Conservation (phyloP, 2,113 vertebrate species). For the Zosterops japonicus region DNA sequence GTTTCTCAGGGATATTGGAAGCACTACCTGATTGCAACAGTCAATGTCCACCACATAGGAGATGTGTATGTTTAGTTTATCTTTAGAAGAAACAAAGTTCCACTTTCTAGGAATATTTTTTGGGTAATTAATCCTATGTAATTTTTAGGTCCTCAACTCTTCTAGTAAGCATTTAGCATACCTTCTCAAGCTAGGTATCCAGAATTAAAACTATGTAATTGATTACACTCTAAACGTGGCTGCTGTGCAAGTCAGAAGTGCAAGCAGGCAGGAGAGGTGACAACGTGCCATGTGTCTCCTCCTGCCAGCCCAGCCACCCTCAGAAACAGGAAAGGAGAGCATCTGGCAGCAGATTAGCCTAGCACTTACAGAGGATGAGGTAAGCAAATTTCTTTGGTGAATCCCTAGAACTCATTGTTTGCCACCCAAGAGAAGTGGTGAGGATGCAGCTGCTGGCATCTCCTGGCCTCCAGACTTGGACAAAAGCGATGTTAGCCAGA, state of each 20-base stretch:
- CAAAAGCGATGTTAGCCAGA: neutral
- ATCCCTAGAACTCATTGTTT: neutral
- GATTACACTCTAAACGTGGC: neutral
- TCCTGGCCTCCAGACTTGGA: neutral
- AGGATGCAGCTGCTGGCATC: neutral
- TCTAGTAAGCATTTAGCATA: neutral
- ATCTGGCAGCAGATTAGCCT: neutral
- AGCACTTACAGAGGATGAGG: neutral
- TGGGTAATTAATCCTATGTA: neutral
- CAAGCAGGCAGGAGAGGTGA: neutral
- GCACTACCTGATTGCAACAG: neutral
- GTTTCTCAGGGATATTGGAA: neutral
- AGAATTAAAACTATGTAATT: neutral
- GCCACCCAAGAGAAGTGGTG: neutral
- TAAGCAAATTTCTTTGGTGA: neutral
- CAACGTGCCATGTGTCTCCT: neutral
- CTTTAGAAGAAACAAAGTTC: neutral
- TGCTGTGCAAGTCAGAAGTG: neutral
- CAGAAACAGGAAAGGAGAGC: neutral
- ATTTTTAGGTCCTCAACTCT: neutral
- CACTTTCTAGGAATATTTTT: neutral
- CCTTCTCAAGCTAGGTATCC: neutral
- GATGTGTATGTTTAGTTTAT: neutral
- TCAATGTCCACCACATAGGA: neutral
- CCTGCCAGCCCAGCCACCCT: neutral